Conservation (phyloP, 2,888 invertebrate species). For the Trimorus sp. region DNA sequence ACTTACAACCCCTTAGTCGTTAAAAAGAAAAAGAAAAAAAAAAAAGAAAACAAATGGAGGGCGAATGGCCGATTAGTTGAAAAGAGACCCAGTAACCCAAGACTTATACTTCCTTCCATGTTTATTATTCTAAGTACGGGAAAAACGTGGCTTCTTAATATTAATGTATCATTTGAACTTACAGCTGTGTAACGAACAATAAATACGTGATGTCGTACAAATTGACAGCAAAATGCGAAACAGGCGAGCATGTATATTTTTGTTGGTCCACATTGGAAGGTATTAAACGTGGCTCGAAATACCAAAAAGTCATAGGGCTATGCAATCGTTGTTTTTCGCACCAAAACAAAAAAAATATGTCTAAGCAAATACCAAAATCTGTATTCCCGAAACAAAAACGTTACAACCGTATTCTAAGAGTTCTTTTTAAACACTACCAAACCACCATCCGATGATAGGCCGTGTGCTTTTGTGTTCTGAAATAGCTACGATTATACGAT, state of each 20-base stretch:
- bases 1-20: background rate
- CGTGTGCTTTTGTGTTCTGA: constrained; percentile 80
- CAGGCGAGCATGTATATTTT: constrained; percentile 77
- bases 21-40: constrained; percentile 9
- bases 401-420: constrained; percentile 19
- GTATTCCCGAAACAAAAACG: constrained; percentile 35
- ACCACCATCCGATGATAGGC: constrained; percentile 78
- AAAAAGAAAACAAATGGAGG: too few relatives aligned
- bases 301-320: constrained; percentile 76
- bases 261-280: constrained; percentile 79
- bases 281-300: constrained; percentile 76
- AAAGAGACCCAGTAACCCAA: constrained; percentile 78
- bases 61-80: too few relatives aligned
- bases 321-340: constrained; percentile 80
- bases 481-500: constrained; percentile 75
- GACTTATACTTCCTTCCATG: constrained; percentile 73
- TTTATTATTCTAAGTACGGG: constrained; percentile 75
- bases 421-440: constrained; percentile 68
- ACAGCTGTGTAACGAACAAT: constrained; percentile 79
- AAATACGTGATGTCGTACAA: constrained; percentile 77
- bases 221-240: constrained; percentile 77
- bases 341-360: constrained; percentile 68
- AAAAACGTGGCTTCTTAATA: constrained; percentile 76
- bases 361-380: constrained; percentile 69
- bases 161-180: constrained; percentile 81